Evolutionary conservation across 2,797 vertebrate species (phyloP).

Genomic region (Enteromius unitaeniatus): DNA sequence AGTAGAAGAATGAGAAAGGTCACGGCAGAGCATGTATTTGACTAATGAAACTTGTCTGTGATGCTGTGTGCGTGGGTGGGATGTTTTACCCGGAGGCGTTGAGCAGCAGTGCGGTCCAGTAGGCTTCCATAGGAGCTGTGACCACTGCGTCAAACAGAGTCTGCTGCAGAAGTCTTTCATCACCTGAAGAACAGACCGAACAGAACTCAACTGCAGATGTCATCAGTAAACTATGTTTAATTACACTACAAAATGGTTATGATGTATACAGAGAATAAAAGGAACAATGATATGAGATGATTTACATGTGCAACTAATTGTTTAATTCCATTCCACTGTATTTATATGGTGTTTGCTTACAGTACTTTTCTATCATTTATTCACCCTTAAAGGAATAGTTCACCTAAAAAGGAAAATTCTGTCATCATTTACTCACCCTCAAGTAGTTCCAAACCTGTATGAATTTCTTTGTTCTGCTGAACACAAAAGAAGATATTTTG

Average conservation of each 20-base stretch:
- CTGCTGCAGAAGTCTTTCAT: slow-evolving; percentile 85
- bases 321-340: background rate
- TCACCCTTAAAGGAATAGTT: background rate
- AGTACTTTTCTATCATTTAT: background rate
- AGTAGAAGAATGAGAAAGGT: slow-evolving; percentile 18
- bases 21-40: background rate
- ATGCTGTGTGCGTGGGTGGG: slow-evolving; percentile 29
- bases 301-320: background rate
- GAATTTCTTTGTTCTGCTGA: background rate
- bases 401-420: no score
- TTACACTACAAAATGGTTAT: background rate
- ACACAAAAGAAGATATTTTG: no score
- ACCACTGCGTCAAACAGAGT: slow-evolving; percentile 94
- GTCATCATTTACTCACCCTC: background rate
- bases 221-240: background rate
- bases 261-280: background rate
- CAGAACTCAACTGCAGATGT: background rate
- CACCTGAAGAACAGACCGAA: slow-evolving; percentile 76
- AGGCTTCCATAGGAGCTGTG: slow-evolving; percentile 95
- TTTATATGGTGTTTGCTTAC: background rate
- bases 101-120: slow-evolving; percentile 93
- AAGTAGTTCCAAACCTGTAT: background rate
- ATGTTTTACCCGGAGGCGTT: slow-evolving; percentile 81
- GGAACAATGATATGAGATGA: background rate
- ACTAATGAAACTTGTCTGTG: slow-evolving; percentile 26